Evolutionary conservation across 2,888 invertebrate genomes (phyloP), one percentile per base, ranked within the genome.

Genomic region (Leptinotarsa haldemani): DNA sequence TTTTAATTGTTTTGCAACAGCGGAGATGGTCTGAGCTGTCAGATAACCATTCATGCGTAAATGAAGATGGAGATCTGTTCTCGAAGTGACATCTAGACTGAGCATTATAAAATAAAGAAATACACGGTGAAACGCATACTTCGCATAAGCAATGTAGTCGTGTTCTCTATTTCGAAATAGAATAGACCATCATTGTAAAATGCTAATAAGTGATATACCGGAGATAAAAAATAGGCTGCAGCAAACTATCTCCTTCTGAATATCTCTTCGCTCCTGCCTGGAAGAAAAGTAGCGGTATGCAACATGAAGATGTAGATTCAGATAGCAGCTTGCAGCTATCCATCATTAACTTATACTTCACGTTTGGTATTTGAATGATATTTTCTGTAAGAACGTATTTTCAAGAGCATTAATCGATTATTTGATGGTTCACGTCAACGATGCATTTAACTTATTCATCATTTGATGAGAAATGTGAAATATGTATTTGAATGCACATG

Each of bases 191-290:
- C 70, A 67, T 22, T 66, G 70, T 74, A 65, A 70, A 74, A 74
- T 74, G 70, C 70, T 74, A 70, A 74, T 74, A 66, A 67, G 66
- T 67, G 70, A 63, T 66, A 66, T 72, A 74, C 70, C 73, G 58
- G 56, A 69, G 73, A 73, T 69, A 69, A 67, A 73, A 69, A 65
- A 67, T 46, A 22, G 72, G 58, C 68, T 64, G 68, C 56, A 65
- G 20, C 58, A 25, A 61, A 30, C 61, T 69, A 73, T 73, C 73
- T 73, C 22, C 65, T 13, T 48, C 47, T 46, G 50, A 47, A 64
- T 69, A 73, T 73, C 65, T 47, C 65, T n/a, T 69, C 47, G 68
- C 53, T 69, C 53, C 71, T 47, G 56, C 53, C 72, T 20, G 56
- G 25, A 56, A 67, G 53, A 72, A 48, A 72, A 63, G 69, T 65